Base-by-base conservation (phyloP, 2,888 invertebrate species). In the Cryptus armator region DNA sequence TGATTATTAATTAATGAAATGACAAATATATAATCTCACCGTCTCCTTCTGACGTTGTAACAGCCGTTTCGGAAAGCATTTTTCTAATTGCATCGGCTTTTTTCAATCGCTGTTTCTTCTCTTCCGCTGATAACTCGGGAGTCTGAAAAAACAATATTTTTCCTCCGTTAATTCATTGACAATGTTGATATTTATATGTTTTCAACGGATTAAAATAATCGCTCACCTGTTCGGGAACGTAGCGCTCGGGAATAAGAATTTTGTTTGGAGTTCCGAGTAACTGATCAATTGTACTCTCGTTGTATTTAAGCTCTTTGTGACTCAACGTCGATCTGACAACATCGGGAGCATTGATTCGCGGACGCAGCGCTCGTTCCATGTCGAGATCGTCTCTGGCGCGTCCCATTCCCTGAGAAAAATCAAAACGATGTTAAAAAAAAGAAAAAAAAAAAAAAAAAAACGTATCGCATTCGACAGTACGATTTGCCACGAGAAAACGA, bases 31-130 rank as follows among this genome's bases (percentile, higher is more conserved):
- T 53, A 71, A 67, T 43, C 68, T 76, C 83, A 92, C 92, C 92
- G 79, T 88, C 89, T 72, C 90, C 91, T 59, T 92, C 92, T 0
- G 85, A 89, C 53, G 94, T 94, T 51, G 95, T 94, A 64, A 95
- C 94, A 4, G 96, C 95, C 24, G 96, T 96, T 91, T 97, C 96
- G 0, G 98, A 96, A 16, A 98, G 95, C 97, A 98, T 98, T 94
- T 97, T 98, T 92, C 98, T 97, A 87, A 98, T 98, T 12, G 97
- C 97, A 92, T 98, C 98, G 5, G 98, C 98, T 94, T 98, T 98
- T 93, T 98, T 97, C 92, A 96, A 95, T 14, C 98, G 95, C 87
- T 97, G 96, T 90, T 97, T 96, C 92, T 97, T 97, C 92, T 98
- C 98, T 91, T 98, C 98, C 0, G 97, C 97, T 0, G 97, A 96